Evolutionary conservation across 92 coral and sea anemone genomes (phyloP), one percentile per base, ranked within the genome.

Genomic region (Actinostola sp.): DNA sequence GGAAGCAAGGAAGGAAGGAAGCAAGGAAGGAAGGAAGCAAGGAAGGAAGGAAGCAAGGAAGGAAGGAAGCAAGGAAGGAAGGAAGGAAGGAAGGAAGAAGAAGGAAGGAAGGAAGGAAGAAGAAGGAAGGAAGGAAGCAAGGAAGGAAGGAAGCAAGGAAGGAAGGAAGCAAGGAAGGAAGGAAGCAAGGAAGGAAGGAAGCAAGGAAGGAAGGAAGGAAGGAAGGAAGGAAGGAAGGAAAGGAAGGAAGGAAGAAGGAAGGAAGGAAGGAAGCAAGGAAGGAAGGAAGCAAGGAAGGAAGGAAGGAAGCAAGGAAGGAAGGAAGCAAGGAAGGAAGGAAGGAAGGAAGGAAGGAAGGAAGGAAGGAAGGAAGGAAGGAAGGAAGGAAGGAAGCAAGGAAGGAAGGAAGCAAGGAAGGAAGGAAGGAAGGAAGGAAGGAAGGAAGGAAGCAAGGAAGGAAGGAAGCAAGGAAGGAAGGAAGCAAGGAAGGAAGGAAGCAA

Each of bases 1-100:
- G 56, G 72, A 42, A 43, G 14, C 17, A 23, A 66, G 56, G 57
- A 66, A 66, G 72, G 42, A 66, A 15, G 72, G 42, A 42, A 66
- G 30, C 33, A 42, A 43, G 56, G 14, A 42, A 66, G 72, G 56
- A 23, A 66, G 72, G 56, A 43, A 66, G 72, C 17, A 66, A 42
- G 56, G 43, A 25, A 14, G 26, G 26, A 48, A 29, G 24, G 73
- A 44, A 49, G 0, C 29, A 33, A 70, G 26, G 64, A 19, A 7
- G 59, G 42, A 49, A 26, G 39, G 28, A 46, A 8, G 42, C 2
- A 43, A 1, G 27, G 28, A 25, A 46, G 21, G 42, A 13, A 42
- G 49, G 48, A 64, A 64, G 29, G 52, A 31, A 35, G 52, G 70
- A 36, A 12, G 31, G 52, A 48, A 36, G 49, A 36, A 31, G 29